Evolutionary conservation across 1,140 invertebrate genomes (phyloP), one percentile per base, ranked within the genome.

Genomic region (Triops cancriformis): DNA sequence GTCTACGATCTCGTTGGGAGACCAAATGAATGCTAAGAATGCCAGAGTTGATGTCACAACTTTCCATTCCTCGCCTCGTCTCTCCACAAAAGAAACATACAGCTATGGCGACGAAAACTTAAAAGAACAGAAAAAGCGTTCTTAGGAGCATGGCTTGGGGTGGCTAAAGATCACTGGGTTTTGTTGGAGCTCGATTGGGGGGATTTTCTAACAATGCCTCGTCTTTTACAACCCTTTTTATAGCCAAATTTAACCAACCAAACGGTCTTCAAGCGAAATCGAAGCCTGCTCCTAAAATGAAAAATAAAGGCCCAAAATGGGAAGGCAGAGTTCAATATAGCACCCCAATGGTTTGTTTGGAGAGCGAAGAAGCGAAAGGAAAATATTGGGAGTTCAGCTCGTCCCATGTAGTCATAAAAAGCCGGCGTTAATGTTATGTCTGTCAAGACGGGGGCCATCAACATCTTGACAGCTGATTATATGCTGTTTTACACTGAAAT

Each of bases 401-500:
- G 18, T 18, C n/a, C 18, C 4, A 18, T 12, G 51, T 23, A 64
- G 10, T 64, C 51, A 64, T 64, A 64, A 64, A 64, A 64, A 64
- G 51, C 51, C 51, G 51, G 51, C 51, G 51, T 64, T 64, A 64
- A 64, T 64, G 51, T 64, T 64, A 64, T 64, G 51, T 64, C 51
- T 64, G 51, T 64, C 51, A 64, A 18, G 51, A 23, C 51, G 51
- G 51, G 51, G n/a, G 10, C 51, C 51, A 64, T 64, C 51, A 64
- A 64, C 51, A 64, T 64, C 51, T 64, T 64, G 51, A 64, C 51
- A 64, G 51, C 51, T 64, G 51, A 64, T 64, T 64, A 64, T 64
- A 64, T 64, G 51, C 51, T 64, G 51, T 64, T 64, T 64, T 64
- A 64, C 51, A 64, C 51, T 64, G 51, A 64, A 64, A 64, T 64